phyloP scores from a whole-genome alignment of 1,140 invertebrate species.

The Pinna nobilis region DNA sequence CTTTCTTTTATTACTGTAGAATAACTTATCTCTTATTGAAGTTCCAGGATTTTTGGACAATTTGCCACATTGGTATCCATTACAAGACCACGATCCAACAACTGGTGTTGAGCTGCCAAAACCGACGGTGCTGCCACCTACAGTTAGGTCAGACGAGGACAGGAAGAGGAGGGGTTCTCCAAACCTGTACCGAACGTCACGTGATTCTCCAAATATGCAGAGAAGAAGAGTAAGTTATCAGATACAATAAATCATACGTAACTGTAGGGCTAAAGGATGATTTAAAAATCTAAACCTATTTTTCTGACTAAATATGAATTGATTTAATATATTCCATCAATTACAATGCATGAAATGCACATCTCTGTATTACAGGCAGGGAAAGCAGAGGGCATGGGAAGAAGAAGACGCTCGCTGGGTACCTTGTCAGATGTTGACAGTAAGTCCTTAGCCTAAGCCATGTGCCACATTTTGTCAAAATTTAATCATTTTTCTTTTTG shows the following conservation, averaged over 20 bases:
- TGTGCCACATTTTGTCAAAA: too few relatives aligned
- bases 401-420: constrained; percentile 48
- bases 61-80: constrained; percentile 77
- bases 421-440: constrained; percentile 52
- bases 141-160: constrained; percentile 10
- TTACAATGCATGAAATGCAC: neutral
- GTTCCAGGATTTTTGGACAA: constrained; percentile 75
- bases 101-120: constrained; percentile 66
- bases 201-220: constrained; percentile 34
- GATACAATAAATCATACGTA: too few relatives aligned
- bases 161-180: constrained; percentile 26
- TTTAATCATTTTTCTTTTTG: too few relatives aligned
- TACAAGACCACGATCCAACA: constrained; percentile 69
- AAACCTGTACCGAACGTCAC: constrained; percentile 12
- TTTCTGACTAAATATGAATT: too few relatives aligned
- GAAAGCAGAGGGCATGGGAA: constrained; percentile 31
- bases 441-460: constrained; percentile 19
- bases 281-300: too few relatives aligned
- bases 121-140: constrained; percentile 63
- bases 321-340: too few relatives aligned
- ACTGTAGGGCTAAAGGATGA: too few relatives aligned
- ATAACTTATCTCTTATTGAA: neutral
- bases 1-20: neutral
- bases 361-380: neutral
- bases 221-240: constrained; percentile 16